Percentiles rank a stretch among this genome's conserved stretches.
Conservation (phyloP, 2,797 vertebrate species). For the Ibycter americanus region DNA sequence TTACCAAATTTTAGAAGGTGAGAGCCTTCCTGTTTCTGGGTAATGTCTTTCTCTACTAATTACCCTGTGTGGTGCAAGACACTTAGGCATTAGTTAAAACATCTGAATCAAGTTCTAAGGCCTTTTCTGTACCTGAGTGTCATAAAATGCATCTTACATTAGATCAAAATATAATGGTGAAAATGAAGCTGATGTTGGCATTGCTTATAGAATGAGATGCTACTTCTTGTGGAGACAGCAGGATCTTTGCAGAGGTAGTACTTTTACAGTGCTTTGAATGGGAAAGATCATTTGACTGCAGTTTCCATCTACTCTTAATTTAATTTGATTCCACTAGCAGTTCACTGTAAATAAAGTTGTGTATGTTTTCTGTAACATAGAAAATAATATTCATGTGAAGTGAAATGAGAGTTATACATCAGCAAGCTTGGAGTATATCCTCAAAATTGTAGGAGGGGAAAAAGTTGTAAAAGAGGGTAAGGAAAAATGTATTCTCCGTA, state of each 20-base stretch:
- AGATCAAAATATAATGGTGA: not conserved
- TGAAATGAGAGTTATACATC: conserved; percentile 8
- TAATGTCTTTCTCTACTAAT: not conserved
- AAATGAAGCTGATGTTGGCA: not conserved
- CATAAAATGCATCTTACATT: not conserved
- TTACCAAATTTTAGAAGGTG: not conserved
- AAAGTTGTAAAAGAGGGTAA: conserved; percentile 16
- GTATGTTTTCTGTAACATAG: not conserved
- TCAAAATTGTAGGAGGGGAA: not conserved
- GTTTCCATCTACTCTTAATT: not conserved
- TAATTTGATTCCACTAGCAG: not conserved
- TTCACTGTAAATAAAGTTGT: not conserved
- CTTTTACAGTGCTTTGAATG: not conserved
- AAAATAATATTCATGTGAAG: not conserved
- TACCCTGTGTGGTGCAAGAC: not conserved
- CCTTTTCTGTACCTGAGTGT: not conserved
- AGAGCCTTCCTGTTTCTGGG: not conserved
- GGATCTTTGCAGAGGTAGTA: not conserved
- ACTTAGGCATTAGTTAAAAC: not conserved
- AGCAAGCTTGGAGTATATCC: not conserved
- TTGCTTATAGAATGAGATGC: not conserved
- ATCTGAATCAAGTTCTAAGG: not conserved
- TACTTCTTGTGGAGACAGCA: not conserved
- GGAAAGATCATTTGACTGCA: not conserved
- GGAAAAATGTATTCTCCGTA: conserved; percentile 19